Conservation (phyloP, 1,140 invertebrate species). For the Drosophila arizonae region DNA sequence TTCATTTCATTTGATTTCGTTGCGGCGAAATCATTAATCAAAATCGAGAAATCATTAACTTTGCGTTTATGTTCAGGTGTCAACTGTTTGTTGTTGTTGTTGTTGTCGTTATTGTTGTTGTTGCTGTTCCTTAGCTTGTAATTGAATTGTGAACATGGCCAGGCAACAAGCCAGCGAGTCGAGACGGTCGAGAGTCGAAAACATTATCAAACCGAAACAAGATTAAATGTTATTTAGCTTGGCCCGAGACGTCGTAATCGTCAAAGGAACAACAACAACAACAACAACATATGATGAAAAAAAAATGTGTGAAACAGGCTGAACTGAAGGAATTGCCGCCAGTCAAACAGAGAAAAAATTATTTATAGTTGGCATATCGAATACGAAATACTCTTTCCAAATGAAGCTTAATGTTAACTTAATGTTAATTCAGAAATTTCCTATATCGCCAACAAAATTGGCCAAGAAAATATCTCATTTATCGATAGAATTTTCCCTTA, state of each 20-base stretch:
- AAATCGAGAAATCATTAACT: constrained; percentile 71
- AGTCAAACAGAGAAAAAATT: constrained; percentile 21
- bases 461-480: no score
- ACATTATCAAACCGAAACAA: constrained; percentile 38
- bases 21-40: constrained; percentile 67
- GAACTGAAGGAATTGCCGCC: constrained; percentile 40
- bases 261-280: not conserved
- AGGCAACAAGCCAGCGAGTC: constrained; percentile 17
- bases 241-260: constrained; percentile 2
- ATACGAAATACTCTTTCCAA: constrained; percentile 8
- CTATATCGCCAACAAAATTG: no score
- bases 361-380: not conserved
- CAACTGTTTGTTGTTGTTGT: constrained; percentile 43
- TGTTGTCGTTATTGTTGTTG: constrained; percentile 21
- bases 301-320: constrained; percentile 63
- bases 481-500: no score
- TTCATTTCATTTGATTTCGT: constrained; percentile 45
- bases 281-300: not conserved
- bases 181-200: constrained; percentile 3
- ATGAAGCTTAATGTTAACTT: no score
- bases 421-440: no score
- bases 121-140: constrained; percentile 64
- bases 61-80: constrained; percentile 62
- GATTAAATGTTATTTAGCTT: constrained; percentile 53
- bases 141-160: constrained; percentile 71